Evolutionary conservation across 2,888 invertebrate genomes (phyloP), one percentile per base, ranked within the genome.

Genomic region (Sialis fuliginosa): DNA sequence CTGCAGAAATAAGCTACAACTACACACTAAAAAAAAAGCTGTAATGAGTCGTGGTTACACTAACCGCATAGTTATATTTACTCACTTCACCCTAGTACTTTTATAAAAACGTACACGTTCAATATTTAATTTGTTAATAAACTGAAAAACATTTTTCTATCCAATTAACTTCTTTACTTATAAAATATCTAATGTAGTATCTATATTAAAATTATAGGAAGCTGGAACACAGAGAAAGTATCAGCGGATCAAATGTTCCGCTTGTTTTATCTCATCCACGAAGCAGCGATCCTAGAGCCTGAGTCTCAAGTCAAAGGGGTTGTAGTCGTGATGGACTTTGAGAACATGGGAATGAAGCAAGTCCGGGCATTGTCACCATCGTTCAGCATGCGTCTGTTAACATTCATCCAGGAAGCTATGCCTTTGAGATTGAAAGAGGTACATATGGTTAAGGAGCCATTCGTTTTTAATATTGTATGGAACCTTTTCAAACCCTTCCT

Each of bases 391-490:
- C 75, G 79, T 44, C 71, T 88, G 45, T 70, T 88, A 50, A 75
- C 75, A 7, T 89, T 88, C 65, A 87, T 89, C 54, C 88, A 89
- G 65, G 85, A 88, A 48, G 87, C 88, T 0, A 84, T 88, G 85
- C 87, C 88, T 3, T 63, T 87, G 45, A 72, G 88, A 47, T 68
- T 88, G 54, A 88, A 86, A 63, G 86, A 87, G 65, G 80, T 88
- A 7, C 88, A 89, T 65, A 80, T 88, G 59, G 84, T 89, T 3
- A 86, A 86, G 58, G 81, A 89, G 58, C 87, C 89, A 0, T 81
- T 80, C 67, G 67, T 88, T 51, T 89, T 89, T 67, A 86, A 81
- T 59, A 72, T 85, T 64, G 86, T 88, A 2, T 89, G 88, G 87
- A 68, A 72, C 43, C 75, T 88, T 61, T 88, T 88, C 70, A 86